Evolutionary conservation across 2,888 invertebrate species (phyloP), one percentile per base, ranked within the genome.

Genomic region (Hydrotaea cyrtoneurina): DNA sequence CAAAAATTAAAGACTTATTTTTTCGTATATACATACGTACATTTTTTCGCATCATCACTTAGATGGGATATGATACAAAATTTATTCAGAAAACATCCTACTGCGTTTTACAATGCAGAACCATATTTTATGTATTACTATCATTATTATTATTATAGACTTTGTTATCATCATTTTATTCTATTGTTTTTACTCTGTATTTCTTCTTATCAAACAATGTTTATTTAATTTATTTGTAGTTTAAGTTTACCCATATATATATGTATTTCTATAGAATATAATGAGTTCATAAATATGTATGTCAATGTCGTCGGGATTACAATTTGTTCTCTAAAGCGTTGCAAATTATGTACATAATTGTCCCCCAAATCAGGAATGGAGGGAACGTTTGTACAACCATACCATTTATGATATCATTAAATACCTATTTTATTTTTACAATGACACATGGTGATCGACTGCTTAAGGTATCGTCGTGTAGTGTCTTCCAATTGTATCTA

Each of bases 1-100:
- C 82, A 76, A 87, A 86, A 73, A 73, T 82, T 43, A 21, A 84
- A 85, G 85, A 85, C 85, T 85, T 69, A 84, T 81, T 81, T 69
- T 81, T 76, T 83, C n/a, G 46, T 59, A 71, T 72, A 31, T 57
- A 46, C 71, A 73, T 81, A 64, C 13, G 7, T 31, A 66, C 74
- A 82, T 77, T 26, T 71, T 77, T 26, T 71, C 0, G 50, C 50
- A 15, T n/a, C n/a, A 2, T 8, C 50, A 13, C n/a, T 2, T 13
- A 50, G 50, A 78, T 85, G 85, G 77, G 77, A 71, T 85, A 80
- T 79, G 78, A 77, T 82, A 77, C 78, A 82, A 50, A 26, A 62
- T 71, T 74, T 43, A 31, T 80, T 69, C 71, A 80, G 75, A 79
- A 76, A 53, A 82, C 50, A n/a, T 80, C 75, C 69, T 73, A 74